Percentiles rank a stretch among this genome's conserved stretches.
Conservation (phyloP, 2,888 invertebrate genomes). For the Meteorus cinctellus region DNA sequence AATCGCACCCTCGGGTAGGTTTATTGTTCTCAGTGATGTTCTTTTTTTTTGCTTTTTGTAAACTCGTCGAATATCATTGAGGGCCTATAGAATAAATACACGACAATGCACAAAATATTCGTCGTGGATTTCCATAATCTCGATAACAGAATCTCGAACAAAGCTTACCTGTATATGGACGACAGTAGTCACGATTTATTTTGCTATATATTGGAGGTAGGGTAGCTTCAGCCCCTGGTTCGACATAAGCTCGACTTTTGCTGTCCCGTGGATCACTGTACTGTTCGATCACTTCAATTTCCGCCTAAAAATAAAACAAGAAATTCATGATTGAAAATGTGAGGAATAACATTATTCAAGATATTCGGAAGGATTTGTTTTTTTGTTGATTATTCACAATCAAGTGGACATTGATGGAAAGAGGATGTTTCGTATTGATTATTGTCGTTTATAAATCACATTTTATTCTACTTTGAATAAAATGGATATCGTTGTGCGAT, state of each 20-base stretch:
- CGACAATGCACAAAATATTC: constrained; percentile 13
- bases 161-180: constrained; percentile 76
- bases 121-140: constrained; percentile 35
- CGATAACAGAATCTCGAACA: constrained; percentile 31
- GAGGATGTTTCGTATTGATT: no score
- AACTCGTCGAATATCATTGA: constrained; percentile 21
- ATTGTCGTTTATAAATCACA: no score
- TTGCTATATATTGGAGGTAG: constrained; percentile 73
- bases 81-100: constrained; percentile 10
- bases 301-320: constrained; percentile 60
- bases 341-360: no score
- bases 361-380: no score
- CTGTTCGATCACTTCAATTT: constrained; percentile 84
- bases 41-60: background rate
- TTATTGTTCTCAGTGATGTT: constrained; percentile 14
- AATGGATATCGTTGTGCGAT: background rate
- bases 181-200: constrained; percentile 76
- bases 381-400: no score
- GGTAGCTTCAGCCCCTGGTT: constrained; percentile 71
- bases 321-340: background rate
- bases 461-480: no score
- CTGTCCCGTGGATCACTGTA: constrained; percentile 85
- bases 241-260: constrained; percentile 69
- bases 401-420: no score
- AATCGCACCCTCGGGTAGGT: constrained; percentile 17